Evolutionary conservation across 2,797 vertebrate species (phyloP), one percentile per base, ranked within the genome.

Genomic region (Liasis olivaceus): DNA sequence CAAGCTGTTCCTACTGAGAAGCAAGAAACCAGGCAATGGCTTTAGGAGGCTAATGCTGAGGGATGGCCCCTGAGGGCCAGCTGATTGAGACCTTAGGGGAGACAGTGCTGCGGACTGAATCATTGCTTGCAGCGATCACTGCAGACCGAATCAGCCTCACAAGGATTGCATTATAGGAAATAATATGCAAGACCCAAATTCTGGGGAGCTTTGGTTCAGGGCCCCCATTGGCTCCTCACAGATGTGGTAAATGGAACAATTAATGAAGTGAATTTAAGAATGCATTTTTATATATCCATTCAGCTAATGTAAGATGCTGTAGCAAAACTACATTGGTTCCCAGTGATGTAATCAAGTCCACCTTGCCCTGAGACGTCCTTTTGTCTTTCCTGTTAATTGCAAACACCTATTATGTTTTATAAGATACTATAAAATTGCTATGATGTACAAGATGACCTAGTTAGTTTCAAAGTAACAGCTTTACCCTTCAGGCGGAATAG

Each of bases 381-480:
- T 92, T 17, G 72, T 89, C 87, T 92, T 89, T 92, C 47, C 81
- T 64, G 69, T 84, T 84, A 81, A 92, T 84, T 92, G 87, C 81
- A 92, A 92, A 84, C 59, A 92, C 42, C 42, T 92, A 56, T 84
- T 89, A 47, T 63, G 88, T 85, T 88, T 89, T 62, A 92, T 63
- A n/a, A 92, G 84, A 89, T 24, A 56, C 59, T 22, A 84, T 92
- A 88, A 92, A 92, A 63, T 84, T 84, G 60, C 54, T 60, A 92
- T 51, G 60, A 56, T 26, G 91, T 92, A 88, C 87, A 84, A 89
- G 60, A 77, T 92, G 91, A 92, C 87, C 91, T 84, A 64, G 69
- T 92, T 92, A 92, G 88, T 87, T 84, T 89, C 59, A 84, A 72
- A 92, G 72, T 31, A 92, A 89, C 87, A 63, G 87, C 42, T 31